Percentiles rank a stretch among this genome's conserved stretches.
These are phyloP conservation scores for Malurus cyaneus DNA, from an alignment of 2,113 vertebrate species.

Conservation along the genomic window DNA sequence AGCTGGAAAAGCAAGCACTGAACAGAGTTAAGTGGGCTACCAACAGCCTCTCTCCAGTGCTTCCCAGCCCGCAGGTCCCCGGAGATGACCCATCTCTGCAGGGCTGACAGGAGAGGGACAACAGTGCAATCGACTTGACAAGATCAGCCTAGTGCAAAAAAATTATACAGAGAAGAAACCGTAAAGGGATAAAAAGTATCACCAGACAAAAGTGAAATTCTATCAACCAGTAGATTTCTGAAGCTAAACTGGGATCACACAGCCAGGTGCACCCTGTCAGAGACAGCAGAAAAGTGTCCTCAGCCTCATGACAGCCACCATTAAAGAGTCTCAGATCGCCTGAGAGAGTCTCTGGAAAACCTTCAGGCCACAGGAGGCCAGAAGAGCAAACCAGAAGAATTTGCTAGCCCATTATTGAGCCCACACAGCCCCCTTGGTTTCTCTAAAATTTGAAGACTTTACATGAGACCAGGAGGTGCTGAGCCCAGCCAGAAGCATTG, in stretches of 20 bases:
- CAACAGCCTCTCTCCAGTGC: not conserved
- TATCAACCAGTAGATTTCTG: slow-evolving; percentile 30
- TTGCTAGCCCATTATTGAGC: not conserved
- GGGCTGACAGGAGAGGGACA: slow-evolving; percentile 25
- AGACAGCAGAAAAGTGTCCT: not conserved
- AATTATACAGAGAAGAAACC: not conserved
- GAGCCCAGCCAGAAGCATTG: not conserved
- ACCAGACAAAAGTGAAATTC: slow-evolving; percentile 44
- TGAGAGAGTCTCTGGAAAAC: not conserved
- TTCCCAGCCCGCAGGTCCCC: not conserved
- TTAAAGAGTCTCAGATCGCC: not conserved
- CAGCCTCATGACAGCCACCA: not conserved
- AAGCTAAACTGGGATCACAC: slow-evolving; percentile 19
- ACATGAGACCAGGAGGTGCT: not conserved
- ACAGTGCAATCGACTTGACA: slow-evolving; percentile 63
- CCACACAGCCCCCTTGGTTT: not conserved
- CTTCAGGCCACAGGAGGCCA: not conserved
- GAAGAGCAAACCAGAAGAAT: not conserved
- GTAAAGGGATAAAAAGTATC: slow-evolving; percentile 44
- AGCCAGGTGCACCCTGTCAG: not conserved
- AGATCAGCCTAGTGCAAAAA: slow-evolving; percentile 65
- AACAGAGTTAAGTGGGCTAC: not conserved
- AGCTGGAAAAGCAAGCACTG: slow-evolving; percentile 20
- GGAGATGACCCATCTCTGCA: not conserved
- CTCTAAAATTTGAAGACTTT: not conserved